Base-by-base conservation (phyloP, 2,888 invertebrate genomes). In the Stenotaenia linearis region DNA sequence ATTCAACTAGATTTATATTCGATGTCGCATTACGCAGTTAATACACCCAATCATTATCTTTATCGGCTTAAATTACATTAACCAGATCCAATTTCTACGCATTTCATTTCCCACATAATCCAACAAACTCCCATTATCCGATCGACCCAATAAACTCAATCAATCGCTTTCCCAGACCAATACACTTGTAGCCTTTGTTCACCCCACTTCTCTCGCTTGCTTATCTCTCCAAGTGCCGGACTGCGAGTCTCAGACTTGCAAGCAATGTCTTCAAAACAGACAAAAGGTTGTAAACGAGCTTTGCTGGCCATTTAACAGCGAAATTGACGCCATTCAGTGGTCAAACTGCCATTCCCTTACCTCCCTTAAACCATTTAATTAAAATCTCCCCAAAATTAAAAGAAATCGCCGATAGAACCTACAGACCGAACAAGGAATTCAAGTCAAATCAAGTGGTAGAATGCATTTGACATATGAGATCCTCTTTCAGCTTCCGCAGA, bases 401-500 rank as follows among this genome's bases (percentile, higher is more conserved):
- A 18, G 4, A 50, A 50, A 15, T 6, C 2, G 18, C n/a, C n/a
- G n/a, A n/a, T n/a, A n/a, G n/a, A n/a, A n/a, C n/a, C n/a, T n/a
- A n/a, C n/a, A n/a, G n/a, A n/a, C n/a, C n/a, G n/a, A n/a, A n/a
- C n/a, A n/a, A 18, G 18, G 0, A 0, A 50, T 50, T 18, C 21
- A 9, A 18, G 21, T 50, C 50, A 50, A 50, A 50, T 50, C 50
- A 50, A 50, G 50, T 50, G 50, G 50, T 50, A 50, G 18, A 50
- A n/a, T 50, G 50, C n/a, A 1, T 50, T 50, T 50, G 50, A 50
- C 50, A 50, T 50, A 18, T 18, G 18, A 50, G 18, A 18, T n/a
- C 50, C 21, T 50, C 45, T 78, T 81, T 35, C 87, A 91, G 89
- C 91, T 91, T 83, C 91, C 91, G 1, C 91, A 92, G 88, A 88